phyloP scores from a whole-genome alignment of 2,113 vertebrate genomes.

The Larimichthys polyactis region DNA sequence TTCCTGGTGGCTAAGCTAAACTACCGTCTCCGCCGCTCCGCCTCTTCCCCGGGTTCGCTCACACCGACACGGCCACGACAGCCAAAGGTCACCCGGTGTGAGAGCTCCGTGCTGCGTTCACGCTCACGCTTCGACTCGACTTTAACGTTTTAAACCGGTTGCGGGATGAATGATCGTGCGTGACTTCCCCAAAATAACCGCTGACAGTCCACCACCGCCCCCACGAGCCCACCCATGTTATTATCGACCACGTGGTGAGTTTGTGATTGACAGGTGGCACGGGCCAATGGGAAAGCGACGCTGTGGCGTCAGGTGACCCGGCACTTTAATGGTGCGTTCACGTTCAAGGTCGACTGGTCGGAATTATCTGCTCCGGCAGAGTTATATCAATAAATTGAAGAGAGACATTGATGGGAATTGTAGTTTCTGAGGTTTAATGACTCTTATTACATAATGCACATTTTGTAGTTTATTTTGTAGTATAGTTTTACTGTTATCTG shows the following conservation, averaged over 20 bases:
- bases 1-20: constrained; percentile 42
- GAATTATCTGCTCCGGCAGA: not conserved
- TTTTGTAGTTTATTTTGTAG: too few species aligned
- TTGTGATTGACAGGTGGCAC: constrained; percentile 42
- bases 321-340: not conserved
- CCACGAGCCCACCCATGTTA: constrained; percentile 60
- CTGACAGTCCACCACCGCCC: constrained; percentile 55
- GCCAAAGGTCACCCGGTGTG: constrained; percentile 27
- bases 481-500: too few species aligned
- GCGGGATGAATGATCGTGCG: constrained; percentile 24
- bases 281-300: constrained; percentile 15
- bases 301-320: constrained; percentile 28
- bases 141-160: constrained; percentile 30
- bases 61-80: not conserved
- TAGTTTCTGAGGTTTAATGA: too few species aligned
- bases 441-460: too few species aligned
- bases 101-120: not conserved
- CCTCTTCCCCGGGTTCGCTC: too few species aligned
- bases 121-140: not conserved
- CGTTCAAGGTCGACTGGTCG: fast-evolving
- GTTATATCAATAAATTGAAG: too few species aligned
- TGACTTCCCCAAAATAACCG: not conserved
- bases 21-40: constrained; percentile 2
- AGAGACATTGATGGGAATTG: too few species aligned
- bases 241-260: constrained; percentile 62